Evolutionary conservation across 2,888 invertebrate genomes (phyloP).

Genomic region (Listrodromus nycthemerus): DNA sequence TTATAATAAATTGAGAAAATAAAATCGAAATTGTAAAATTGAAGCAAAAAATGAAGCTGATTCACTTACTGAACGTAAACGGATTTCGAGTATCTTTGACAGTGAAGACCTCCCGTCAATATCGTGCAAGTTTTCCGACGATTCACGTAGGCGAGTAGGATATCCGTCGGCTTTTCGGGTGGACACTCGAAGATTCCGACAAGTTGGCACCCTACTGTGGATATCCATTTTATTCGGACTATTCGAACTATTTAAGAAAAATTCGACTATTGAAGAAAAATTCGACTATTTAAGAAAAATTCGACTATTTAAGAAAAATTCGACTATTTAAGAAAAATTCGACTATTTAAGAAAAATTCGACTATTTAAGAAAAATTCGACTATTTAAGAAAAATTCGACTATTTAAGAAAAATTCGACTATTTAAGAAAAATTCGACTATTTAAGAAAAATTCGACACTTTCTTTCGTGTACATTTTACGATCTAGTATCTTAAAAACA

Average conservation of each 20-base stretch:
- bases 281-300: neutral
- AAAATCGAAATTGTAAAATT: neutral
- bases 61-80: no score
- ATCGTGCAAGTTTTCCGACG: no score
- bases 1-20: neutral
- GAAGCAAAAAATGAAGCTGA: no score
- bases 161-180: no score
- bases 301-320: neutral
- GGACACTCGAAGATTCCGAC: no score
- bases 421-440: neutral
- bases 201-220: no score
- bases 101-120: no score
- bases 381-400: neutral
- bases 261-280: no score
- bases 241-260: no score
- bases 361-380: neutral
- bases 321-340: neutral
- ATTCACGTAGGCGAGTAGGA: no score
- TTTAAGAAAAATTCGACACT: neutral
- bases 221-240: no score
- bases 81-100: no score
- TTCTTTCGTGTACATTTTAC: neutral
- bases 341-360: neutral
- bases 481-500: neutral
- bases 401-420: neutral